A percentile compares a stretch with the other conserved stretches of the same genome.
phyloP scores from a whole-genome alignment of 1,140 invertebrate species.

The Drosophila mauritiana region DNA sequence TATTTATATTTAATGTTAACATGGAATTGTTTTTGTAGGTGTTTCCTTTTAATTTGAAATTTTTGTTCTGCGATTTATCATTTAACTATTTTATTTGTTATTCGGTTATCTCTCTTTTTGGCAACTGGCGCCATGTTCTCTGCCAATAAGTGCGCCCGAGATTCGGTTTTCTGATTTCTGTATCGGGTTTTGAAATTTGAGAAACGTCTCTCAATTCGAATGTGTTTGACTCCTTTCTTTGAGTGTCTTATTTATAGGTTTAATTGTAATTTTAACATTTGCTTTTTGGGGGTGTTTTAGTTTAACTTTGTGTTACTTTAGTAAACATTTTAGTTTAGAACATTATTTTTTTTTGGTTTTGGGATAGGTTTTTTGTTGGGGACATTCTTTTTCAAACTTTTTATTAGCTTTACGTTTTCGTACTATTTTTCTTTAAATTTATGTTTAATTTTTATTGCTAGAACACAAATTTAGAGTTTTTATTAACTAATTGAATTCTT shows the following conservation, averaged over 20 bases:
- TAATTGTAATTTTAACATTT: conserved; percentile 82
- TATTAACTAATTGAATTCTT: conserved; percentile 56
- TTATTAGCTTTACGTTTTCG: conserved; percentile 44
- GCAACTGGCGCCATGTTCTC: conserved; percentile 51
- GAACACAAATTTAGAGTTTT: conserved; percentile 77
- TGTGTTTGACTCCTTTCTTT: conserved; percentile 35
- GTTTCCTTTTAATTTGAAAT: conserved; percentile 61
- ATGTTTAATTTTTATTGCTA: conserved; percentile 76
- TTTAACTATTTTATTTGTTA: conserved; percentile 61
- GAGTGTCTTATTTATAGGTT: conserved; percentile 69
- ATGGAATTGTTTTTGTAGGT: conserved; percentile 83
- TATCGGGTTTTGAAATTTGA: conserved; percentile 52
- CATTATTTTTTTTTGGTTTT: conserved; percentile 63
- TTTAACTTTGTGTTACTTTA: conserved; percentile 76
- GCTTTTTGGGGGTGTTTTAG: conserved; percentile 67
- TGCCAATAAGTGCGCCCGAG: conserved; percentile 64
- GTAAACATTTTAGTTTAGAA: conserved; percentile 76
- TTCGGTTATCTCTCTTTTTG: conserved; percentile 30
- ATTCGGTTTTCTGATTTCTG: conserved; percentile 35
- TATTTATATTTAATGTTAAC: conserved; percentile 84
- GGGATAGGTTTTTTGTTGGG: conserved; percentile 54
- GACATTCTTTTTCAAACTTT: conserved; percentile 39
- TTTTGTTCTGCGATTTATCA: conserved; percentile 70
- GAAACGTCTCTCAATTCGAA: conserved; percentile 58
- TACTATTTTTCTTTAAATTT: conserved; percentile 58